Evolutionary conservation across 2,888 invertebrate genomes (phyloP), one percentile per base, ranked within the genome.

Genomic region (Oligia fasciuncula): DNA sequence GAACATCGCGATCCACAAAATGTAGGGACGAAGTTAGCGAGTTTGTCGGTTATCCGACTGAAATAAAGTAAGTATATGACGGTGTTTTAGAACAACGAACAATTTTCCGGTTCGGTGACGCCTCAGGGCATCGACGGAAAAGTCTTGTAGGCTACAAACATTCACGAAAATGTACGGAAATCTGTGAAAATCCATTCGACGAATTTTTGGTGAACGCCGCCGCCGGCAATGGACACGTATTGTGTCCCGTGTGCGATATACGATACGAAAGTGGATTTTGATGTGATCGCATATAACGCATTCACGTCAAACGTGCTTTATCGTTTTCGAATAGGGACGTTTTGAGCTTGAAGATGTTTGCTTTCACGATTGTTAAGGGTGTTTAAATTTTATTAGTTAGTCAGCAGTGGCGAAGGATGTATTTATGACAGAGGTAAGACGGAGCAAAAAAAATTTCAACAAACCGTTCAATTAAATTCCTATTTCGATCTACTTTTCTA

Each of bases 21-120:
- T 82, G 73, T n/a, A 63, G 62, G 73, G 71, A 79, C 54, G 51
- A 54, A 79, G 75, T 85, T 84, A 81, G 78, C 73, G 73, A 85
- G 88, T 81, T 87, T 78, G 74, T 77, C 76, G 49, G 68, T 67
- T 76, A 83, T 81, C 77, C 76, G 79, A 85, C 84, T 81, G 75
- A 81, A 81, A 88, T 85, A 87, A 88, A 82, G 29, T 29, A 85
- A 88, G 29, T 29, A 87, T 70, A 74, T 77, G 76, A 76, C 71
- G 81, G 66, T 83, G 79, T 88, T 89, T 86, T 83, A 86, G 84
- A 81, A 78, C 75, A 76, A 73, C 87, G 75, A 88, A 77, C 77
- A 81, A 89, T 90, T 90, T 90, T 85, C 87, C 85, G 83, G 80
- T 72, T 75, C 83, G 80, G 46, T 29, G 80, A 76, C 57, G 72